Base-by-base conservation (phyloP, 2,888 invertebrate species). In the Pseudanteris insignis region DNA sequence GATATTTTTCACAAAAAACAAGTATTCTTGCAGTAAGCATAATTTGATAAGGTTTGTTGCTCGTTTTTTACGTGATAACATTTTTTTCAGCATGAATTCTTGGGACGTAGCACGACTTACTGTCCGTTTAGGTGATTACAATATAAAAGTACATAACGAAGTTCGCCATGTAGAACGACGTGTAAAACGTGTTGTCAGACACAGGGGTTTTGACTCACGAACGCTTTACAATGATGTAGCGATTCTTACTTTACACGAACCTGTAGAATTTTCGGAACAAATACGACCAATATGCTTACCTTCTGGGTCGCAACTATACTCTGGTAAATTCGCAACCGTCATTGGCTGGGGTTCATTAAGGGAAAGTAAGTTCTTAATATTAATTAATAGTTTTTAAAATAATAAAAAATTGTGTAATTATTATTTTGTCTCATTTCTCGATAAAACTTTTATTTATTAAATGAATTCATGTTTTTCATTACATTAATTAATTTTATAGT, bases 181-280 rank as follows among this genome's bases (percentile, higher is more conserved):
- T 73, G 90, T 93, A 41, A 90, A 90, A 72, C 84, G 92, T 60
- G 88, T 94, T 1, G 91, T 93, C n/a, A 83, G 92, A 41, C 93
- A 94, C 75, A 86, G 89, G 70, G 90, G 90, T 18, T 94, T 93
- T 72, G 90, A 92, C 73, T 87, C 90, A 70, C 85, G 90, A 63
- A 92, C 91, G 29, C 81, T 94, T 86, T 91, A 92, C 80, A 91
- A 94, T 72, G 94, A 94, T 72, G 87, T 94, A 14, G 88, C 94
- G 0, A 83, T 94, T 47, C 80, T 94, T 28, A 92, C 92, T 0
- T 71, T 94, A 70, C 90, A 89, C 70, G 87, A 88, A 65, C 89
- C 92, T 0, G 89, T 93, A 2, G 80, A 85, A 28, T 92, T 88
- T 75, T 85, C 86, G 1, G 86, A 85, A 70, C 85, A 86, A 67